phyloP scores from a whole-genome alignment of 1,140 invertebrate genomes.

The Rhynchophorus ferrugineus region DNA sequence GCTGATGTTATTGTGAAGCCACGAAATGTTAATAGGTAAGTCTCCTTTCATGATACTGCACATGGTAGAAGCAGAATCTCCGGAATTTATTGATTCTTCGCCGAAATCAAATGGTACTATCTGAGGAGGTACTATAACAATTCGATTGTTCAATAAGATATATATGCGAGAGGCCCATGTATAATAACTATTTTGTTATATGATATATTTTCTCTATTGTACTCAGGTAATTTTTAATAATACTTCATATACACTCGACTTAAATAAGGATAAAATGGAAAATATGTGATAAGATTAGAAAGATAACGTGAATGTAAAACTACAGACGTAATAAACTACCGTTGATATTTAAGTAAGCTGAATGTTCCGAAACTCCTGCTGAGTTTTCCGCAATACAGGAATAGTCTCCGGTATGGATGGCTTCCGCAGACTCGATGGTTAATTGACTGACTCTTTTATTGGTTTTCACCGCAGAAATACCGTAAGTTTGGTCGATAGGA shows the following conservation, averaged over 20 bases:
- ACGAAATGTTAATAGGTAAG: slow-evolving; percentile 53
- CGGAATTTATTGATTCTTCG: slow-evolving; percentile 58
- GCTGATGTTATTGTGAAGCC: slow-evolving; percentile 52
- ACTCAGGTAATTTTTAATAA: too few relatives aligned
- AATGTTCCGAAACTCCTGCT: slow-evolving; percentile 52
- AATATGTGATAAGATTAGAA: neutral
- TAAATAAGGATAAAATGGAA: neutral
- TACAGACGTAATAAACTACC: slow-evolving; percentile 39
- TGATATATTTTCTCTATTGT: too few relatives aligned
- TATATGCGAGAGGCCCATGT: neutral
- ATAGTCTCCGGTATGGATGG: slow-evolving; percentile 54
- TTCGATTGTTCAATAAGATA: neutral
- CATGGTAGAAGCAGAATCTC: slow-evolving; percentile 53
- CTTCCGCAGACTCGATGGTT: slow-evolving; percentile 50
- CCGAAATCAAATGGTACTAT: slow-evolving; percentile 66
- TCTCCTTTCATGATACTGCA: slow-evolving; percentile 62
- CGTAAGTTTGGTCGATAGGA: slow-evolving; percentile 34
- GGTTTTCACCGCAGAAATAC: slow-evolving; percentile 40
- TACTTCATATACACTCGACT: too few relatives aligned
- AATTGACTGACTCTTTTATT: slow-evolving; percentile 51
- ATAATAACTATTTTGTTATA: neutral
- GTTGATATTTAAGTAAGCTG: slow-evolving; percentile 54
- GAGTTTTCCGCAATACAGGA: slow-evolving; percentile 54
- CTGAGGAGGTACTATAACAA: slow-evolving; percentile 52
- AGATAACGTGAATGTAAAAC: neutral